These are phyloP conservation scores for Bryconaethiops microstoma DNA, from an alignment of 2,797 vertebrate species.

Conservation along the genomic window DNA sequence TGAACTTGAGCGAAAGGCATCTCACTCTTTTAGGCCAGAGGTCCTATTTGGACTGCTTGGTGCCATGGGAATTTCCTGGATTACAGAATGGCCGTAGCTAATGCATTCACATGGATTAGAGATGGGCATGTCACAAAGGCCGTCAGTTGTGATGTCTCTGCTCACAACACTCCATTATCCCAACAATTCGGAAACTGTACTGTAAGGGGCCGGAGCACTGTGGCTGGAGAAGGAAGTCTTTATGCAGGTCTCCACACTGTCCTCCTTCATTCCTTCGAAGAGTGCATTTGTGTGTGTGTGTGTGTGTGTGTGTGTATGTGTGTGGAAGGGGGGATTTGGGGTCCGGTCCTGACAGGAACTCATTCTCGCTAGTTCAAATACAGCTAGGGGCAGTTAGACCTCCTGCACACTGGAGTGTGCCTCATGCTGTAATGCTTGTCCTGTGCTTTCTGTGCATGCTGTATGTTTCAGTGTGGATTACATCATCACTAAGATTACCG, in stretches of 20 bases:
- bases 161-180: conserved; percentile 6
- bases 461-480: conserved; percentile 31
- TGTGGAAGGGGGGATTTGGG: neutral
- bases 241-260: conserved; percentile 35
- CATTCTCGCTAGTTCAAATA: conserved; percentile 43
- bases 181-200: conserved; percentile 26
- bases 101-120: conserved; percentile 28
- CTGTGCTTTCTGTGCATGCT: conserved; percentile 28
- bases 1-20: neutral
- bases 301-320: too few species aligned
- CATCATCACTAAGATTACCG: conserved; percentile 24
- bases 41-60: conserved; percentile 6
- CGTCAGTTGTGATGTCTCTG: conserved; percentile 30
- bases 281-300: neutral
- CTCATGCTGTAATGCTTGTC: conserved; percentile 1
- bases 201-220: neutral
- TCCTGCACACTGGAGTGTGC: conserved; percentile 22
- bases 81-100: conserved; percentile 6
- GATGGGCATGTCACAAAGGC: conserved; percentile 28
- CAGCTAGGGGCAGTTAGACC: conserved; percentile 35
- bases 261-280: conserved; percentile 8
- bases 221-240: conserved; percentile 43
- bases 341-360: conserved; percentile 20
- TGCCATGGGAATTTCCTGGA: conserved; percentile 43
- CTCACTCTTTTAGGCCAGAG: neutral